Percentiles rank a stretch among this genome's conserved stretches.
These are phyloP conservation scores for Hypotaenidia okinawae DNA, from an alignment of 2,797 vertebrate genomes.

Conservation along the genomic window DNA sequence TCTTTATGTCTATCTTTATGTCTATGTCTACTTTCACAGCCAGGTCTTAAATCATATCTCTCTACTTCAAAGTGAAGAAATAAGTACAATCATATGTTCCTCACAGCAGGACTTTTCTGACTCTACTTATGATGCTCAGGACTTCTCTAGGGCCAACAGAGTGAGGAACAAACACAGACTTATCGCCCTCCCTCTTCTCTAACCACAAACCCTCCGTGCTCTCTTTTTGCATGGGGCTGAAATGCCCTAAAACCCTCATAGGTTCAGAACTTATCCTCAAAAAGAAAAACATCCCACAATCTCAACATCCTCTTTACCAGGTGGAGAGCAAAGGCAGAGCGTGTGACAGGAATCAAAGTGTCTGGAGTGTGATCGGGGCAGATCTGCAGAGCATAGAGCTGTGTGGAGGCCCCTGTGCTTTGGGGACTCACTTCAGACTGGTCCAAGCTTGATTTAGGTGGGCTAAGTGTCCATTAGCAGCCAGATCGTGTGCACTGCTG, in stretches of 20 bases:
- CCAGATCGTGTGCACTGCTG: not conserved
- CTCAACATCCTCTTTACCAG: not conserved
- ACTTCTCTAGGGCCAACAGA: not conserved
- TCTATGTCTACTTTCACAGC: not conserved
- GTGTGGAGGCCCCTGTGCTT: not conserved
- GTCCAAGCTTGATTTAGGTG: not conserved
- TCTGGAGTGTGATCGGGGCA: not conserved
- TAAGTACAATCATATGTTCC: not conserved
- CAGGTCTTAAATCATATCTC: not conserved
- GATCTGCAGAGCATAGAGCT: not conserved
- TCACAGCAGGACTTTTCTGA: not conserved
- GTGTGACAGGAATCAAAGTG: not conserved
- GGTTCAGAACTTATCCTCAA: not conserved
- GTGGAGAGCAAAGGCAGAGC: not conserved
- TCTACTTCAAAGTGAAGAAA: not conserved
- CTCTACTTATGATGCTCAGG: not conserved
- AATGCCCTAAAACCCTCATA: not conserved
- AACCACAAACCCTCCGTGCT: not conserved
- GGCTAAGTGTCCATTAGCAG: conserved; percentile 34
- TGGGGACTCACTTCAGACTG: no score
- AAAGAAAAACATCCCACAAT: not conserved
- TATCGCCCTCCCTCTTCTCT: not conserved
- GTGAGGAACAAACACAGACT: not conserved
- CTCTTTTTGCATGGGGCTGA: not conserved
- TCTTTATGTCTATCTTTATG: not conserved